phyloP scores from a whole-genome alignment of 1,140 invertebrate genomes.

The Drosophila sulfurigaster region DNA sequence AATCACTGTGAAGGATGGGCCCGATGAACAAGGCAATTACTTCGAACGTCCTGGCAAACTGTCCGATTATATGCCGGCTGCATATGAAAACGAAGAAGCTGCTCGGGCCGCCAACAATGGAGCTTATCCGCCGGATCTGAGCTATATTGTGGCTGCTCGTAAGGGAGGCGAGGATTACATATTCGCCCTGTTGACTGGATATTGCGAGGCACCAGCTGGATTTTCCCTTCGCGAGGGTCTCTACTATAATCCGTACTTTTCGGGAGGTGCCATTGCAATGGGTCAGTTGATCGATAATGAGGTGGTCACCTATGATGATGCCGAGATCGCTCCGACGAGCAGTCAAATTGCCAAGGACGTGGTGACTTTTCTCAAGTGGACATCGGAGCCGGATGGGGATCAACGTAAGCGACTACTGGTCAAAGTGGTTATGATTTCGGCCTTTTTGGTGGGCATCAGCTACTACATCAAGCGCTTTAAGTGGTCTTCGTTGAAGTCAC shows the following conservation, averaged over 20 bases:
- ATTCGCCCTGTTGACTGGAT: conserved; percentile 97
- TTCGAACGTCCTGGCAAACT: conserved; percentile 97
- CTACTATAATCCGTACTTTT: conserved; percentile 99
- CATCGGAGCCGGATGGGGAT: conserved; percentile 95
- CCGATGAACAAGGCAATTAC: conserved; percentile 95
- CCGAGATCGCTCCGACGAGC: conserved; percentile 94
- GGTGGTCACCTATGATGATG: conserved; percentile 91
- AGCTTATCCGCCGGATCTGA: conserved; percentile 97
- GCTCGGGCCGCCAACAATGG: conserved; percentile 97
- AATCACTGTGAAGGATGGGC: conserved; percentile 95
- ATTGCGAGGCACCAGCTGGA: conserved; percentile 97
- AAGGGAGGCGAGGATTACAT: conserved; percentile 97
- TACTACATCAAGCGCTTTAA: conserved; percentile 95
- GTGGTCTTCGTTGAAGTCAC: conserved; percentile 93
- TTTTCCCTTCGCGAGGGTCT: conserved; percentile 94
- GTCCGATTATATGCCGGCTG: conserved; percentile 94
- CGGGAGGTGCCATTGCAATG: conserved; percentile 98
- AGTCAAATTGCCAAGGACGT: conserved; percentile 99
- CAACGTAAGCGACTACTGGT: conserved; percentile 93
- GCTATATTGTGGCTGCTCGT: conserved; percentile 94
- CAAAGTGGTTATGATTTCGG: conserved; percentile 90
- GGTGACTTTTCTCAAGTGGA: conserved; percentile 96
- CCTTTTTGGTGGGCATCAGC: conserved; percentile 85
- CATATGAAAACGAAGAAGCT: conserved; percentile 98
- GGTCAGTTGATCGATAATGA: conserved; percentile 91